A percentile compares a stretch with the other conserved stretches of the same genome.
These are phyloP conservation scores for Trematocara macrostoma DNA, from an alignment of 2,113 vertebrate species.

Conservation along the genomic window DNA sequence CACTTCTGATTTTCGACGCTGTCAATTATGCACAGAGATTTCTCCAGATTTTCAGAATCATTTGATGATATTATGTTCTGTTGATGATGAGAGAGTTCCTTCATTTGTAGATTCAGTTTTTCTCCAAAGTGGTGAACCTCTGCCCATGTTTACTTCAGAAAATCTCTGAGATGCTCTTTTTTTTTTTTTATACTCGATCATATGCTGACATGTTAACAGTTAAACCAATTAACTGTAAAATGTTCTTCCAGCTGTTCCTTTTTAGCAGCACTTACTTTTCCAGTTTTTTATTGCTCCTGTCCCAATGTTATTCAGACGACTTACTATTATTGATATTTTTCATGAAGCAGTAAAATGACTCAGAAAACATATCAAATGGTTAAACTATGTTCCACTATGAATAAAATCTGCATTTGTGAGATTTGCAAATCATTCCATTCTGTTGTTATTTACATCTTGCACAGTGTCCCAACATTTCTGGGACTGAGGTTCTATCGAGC, in stretches of 20 bases:
- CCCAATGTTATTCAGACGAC: neutral
- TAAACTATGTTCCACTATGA: neutral
- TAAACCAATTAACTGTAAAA: neutral
- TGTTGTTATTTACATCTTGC: neutral
- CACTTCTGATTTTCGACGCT: neutral
- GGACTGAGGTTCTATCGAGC: neutral
- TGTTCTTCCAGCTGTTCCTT: neutral
- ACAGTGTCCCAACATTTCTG: neutral
- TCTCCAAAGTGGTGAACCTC: neutral
- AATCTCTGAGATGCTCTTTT: neutral
- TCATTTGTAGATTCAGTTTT: neutral
- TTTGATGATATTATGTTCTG: rapidly evolving
- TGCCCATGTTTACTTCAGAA: neutral
- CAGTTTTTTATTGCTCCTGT: neutral
- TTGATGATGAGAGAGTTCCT: neutral
- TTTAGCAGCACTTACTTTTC: neutral
- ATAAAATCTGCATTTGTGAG: neutral
- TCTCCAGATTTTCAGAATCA: neutral
- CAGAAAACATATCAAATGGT: too few relatives aligned
- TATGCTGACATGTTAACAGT: neutral
- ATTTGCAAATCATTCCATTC: neutral
- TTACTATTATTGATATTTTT: neutral
- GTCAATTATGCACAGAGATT: neutral
- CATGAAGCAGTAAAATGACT: neutral
- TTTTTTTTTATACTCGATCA: neutral